A percentile compares a stretch with the other conserved stretches of the same genome.
phyloP scores from a whole-genome alignment of 2,888 invertebrate species.

The Sarcophaga rosellei region DNA sequence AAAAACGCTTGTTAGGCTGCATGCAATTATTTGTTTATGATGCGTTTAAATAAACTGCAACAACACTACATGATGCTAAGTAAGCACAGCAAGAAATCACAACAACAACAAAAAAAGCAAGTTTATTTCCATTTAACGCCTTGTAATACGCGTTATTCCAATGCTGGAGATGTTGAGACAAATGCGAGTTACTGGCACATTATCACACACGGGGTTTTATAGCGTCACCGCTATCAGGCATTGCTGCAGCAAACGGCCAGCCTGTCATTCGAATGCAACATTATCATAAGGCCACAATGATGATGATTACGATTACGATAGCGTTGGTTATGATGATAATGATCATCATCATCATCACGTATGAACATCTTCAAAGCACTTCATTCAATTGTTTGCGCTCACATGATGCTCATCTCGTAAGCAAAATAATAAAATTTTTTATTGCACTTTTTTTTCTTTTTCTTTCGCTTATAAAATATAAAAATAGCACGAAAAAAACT shows the following conservation, averaged over 20 bases:
- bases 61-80: not conserved
- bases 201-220: conserved; percentile 11
- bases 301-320: not conserved
- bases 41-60: conserved; percentile 36
- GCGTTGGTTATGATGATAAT: not conserved
- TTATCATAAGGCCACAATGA: not conserved
- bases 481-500: too few relatives aligned
- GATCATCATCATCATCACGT: not conserved
- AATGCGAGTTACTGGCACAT: not conserved
- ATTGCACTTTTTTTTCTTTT: conserved; percentile 43
- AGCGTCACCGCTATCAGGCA: not conserved
- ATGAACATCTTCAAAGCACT: not conserved
- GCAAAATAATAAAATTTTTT: conserved; percentile 43
- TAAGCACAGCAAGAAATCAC: not conserved
- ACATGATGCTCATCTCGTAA: conserved; percentile 22
- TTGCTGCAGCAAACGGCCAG: not conserved
- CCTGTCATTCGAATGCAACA: not conserved
- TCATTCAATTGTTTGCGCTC: not conserved
- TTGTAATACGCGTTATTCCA: conserved; percentile 3
- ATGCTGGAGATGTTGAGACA: not conserved
- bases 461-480: too few relatives aligned
- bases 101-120: conserved; percentile 11
- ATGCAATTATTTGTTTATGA: conserved; percentile 50
- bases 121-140: conserved; percentile 43
- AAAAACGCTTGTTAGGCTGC: conserved; percentile 26